phyloP scores from a whole-genome alignment of 2,888 invertebrate species.

The Ernsta delagoae region DNA sequence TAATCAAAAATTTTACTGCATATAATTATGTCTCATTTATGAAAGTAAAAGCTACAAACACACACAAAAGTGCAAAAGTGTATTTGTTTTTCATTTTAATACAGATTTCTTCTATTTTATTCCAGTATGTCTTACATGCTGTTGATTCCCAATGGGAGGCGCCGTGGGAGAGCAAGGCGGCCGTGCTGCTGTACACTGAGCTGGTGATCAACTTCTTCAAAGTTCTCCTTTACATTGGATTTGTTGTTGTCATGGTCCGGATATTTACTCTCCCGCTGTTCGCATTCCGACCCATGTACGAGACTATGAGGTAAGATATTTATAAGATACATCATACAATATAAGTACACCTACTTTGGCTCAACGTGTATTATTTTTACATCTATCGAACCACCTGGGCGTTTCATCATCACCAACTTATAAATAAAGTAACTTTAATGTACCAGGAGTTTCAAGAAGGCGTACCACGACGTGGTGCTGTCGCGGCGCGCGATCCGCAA shows the following conservation, averaged over 20 bases:
- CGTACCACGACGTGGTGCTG: conserved; percentile 98
- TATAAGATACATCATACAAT: too few species aligned
- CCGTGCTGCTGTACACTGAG: conserved; percentile 98
- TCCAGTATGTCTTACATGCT: conserved; percentile 87
- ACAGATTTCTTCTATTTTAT: conserved; percentile 22
- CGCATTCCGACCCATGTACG: conserved; percentile 99
- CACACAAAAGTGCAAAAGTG: too few species aligned
- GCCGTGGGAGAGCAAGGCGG: conserved; percentile 99
- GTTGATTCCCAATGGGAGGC: conserved; percentile 96
- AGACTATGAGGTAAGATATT: conserved; percentile 92
- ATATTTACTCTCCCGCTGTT: conserved; percentile 99
- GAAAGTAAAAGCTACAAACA: too few species aligned
- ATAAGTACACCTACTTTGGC: too few species aligned
- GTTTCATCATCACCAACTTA: too few species aligned
- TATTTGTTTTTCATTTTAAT: too few species aligned
- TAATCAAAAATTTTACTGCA: too few species aligned
- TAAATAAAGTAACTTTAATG: not conserved
- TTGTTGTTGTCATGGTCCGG: conserved; percentile 98
- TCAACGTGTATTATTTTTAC: too few species aligned
- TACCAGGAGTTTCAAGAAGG: conserved; percentile 96
- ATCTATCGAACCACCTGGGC: too few species aligned
- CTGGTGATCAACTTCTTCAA: conserved; percentile 95
- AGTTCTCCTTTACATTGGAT: conserved; percentile 94
- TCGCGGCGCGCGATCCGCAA: conserved; percentile 98
- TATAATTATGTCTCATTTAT: too few species aligned